Percentiles rank a stretch among this genome's conserved stretches.
phyloP scores from a whole-genome alignment of 2,113 vertebrate species.

The Dasyornis broadbenti region DNA sequence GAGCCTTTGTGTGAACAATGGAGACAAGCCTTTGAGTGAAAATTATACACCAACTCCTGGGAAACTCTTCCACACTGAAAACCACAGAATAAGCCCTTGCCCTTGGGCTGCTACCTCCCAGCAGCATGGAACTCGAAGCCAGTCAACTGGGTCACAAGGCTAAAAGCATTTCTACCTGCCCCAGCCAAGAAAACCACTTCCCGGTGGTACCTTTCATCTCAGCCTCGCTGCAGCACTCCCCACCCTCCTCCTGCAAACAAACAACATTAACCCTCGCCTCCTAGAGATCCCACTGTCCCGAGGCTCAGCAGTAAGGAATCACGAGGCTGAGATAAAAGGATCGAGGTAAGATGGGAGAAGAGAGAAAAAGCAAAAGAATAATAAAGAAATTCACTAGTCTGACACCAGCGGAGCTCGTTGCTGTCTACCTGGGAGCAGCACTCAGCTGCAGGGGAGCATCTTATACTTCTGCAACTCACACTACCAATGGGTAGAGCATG shows the following conservation, averaged over 20 bases:
- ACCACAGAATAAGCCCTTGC: not conserved
- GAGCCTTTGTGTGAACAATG: not conserved
- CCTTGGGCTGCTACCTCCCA: not conserved
- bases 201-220: slow-evolving; percentile 60
- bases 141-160: slow-evolving; percentile 56
- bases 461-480: not conserved
- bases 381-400: not conserved
- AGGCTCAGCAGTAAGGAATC: not conserved
- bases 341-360: not conserved
- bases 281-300: not conserved
- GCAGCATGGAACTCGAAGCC: not conserved
- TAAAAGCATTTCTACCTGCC: slow-evolving; percentile 55
- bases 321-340: not conserved
- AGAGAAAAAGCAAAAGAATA: not conserved
- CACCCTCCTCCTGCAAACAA: slow-evolving; percentile 56
- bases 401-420: not conserved
- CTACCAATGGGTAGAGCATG: not conserved
- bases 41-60: not conserved
- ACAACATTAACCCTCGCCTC: slow-evolving; percentile 54
- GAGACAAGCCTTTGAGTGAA: not conserved
- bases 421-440: not conserved
- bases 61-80: not conserved
- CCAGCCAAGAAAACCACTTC: slow-evolving; percentile 63
- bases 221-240: slow-evolving; percentile 34
- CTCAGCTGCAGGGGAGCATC: not conserved